Conservation (phyloP, 2,797 vertebrate species). For the Bradypodion pumilum region DNA sequence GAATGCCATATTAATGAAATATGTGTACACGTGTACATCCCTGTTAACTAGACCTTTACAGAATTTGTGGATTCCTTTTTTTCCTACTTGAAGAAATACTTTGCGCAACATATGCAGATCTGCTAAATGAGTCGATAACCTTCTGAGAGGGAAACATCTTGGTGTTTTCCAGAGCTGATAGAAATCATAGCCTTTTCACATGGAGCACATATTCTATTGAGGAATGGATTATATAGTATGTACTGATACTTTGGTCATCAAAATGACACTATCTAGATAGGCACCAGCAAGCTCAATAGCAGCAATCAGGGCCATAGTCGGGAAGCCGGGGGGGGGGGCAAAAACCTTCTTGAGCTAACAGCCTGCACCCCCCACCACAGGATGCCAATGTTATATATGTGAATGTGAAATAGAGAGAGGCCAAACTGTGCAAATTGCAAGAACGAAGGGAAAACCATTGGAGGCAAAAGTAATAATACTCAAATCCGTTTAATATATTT, state of each 20-base stretch:
- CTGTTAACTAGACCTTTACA: neutral
- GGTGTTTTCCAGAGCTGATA: neutral
- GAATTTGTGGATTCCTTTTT: neutral
- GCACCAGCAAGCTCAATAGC: neutral
- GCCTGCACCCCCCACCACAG: too few species aligned
- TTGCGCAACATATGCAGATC: neutral
- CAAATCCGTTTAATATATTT: too few species aligned
- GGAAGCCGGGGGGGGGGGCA: too few species aligned
- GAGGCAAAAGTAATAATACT: too few species aligned
- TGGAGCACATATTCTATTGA: slow-evolving; percentile 43
- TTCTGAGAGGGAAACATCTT: neutral
- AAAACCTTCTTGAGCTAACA: too few species aligned
- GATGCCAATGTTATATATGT: too few species aligned
- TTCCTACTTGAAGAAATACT: neutral
- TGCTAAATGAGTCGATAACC: neutral
- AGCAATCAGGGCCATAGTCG: too few species aligned
- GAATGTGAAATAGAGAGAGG: too few species aligned
- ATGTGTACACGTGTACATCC: too few species aligned
- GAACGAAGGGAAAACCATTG: too few species aligned
- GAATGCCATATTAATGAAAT: neutral
- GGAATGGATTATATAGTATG: too few species aligned
- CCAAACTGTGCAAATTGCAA: too few species aligned
- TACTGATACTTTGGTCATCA: neutral
- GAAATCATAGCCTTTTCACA: slow-evolving; percentile 14
- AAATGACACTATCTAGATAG: neutral